Evolutionary conservation across 35 echinoderm and acorn worm species (phyloP), one percentile per base, ranked within the genome.

Genomic region (Stichopus chloronotus): DNA sequence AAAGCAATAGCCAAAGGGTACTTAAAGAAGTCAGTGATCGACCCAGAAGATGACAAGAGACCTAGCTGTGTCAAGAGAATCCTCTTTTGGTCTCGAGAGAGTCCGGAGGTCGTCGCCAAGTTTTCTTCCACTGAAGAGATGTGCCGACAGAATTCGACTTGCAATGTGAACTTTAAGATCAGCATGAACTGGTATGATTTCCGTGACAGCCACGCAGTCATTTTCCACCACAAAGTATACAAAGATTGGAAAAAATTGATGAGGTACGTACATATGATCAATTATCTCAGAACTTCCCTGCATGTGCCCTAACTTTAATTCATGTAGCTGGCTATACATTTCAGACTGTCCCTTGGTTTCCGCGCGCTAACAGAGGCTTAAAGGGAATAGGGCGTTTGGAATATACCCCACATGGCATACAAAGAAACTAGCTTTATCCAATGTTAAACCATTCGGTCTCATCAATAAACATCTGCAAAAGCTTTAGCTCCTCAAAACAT

Each of bases 171-270:
- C 21, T 58, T 85, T 9, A 58, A 9, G 11, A 25, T 85, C 55
- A 58, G 82, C 52, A 85, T 85, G 82, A 20, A 85, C 2, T 85
- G 82, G 82, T 21, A 30, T 6, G 82, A 85, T 21, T 85, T 85
- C 19, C 6, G n/a, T 7, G 82, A 85, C 82, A 85, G 82, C 55
- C 54, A 85, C 52, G 82, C 82, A 57, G 82, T 85, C 12, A 85
- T 85, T 58, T 58, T 85, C 14, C 2, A 85, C 16, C 82, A 85
- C 57, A 85, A 85, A 12, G 55, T 85, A 9, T 19, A 58, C 17
- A 85, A 85, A 85, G 55, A 85, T 58, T 85, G 82, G 82, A 85
- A 85, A 53, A 5, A 56, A 14, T 56, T 85, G 9, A 85, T 85
- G 10, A 85, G 82, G 82, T 85, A 85, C 55, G 82, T 58, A 5